Evolutionary conservation across 2,797 vertebrate genomes (phyloP).

Genomic region (Okamejei kenojei): DNA sequence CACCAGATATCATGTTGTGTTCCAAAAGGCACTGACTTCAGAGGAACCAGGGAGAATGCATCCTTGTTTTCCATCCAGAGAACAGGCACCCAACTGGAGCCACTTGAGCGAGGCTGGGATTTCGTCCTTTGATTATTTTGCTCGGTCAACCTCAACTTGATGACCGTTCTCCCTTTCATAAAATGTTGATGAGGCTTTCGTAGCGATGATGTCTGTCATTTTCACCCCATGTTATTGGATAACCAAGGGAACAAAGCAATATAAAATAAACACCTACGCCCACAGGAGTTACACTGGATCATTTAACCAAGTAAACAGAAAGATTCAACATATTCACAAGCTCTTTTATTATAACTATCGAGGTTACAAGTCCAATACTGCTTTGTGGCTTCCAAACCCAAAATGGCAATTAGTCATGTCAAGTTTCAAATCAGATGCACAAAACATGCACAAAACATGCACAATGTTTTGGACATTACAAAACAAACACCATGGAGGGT

Average conservation of each 20-base stretch:
- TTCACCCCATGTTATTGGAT: background rate
- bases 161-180: background rate
- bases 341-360: background rate
- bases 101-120: background rate
- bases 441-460: background rate
- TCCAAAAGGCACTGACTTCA: background rate
- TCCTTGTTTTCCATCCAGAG: background rate
- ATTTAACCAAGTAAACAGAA: background rate
- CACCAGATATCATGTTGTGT: background rate
- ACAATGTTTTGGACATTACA: background rate
- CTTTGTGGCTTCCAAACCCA: background rate
- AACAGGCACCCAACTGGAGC: background rate
- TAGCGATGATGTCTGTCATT: background rate
- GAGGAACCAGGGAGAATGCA: background rate
- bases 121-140: background rate
- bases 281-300: background rate
- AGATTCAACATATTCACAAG: background rate
- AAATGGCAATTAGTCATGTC: background rate
- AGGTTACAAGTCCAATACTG: background rate
- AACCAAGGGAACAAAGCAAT: conserved; percentile 5
- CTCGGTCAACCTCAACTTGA: background rate
- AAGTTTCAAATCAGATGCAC: background rate
- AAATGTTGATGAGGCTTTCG: background rate
- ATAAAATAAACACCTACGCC: background rate
- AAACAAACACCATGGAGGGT: background rate